phyloP scores from a whole-genome alignment of 2,888 invertebrate species.

The Archaeoteleia sp. region DNA sequence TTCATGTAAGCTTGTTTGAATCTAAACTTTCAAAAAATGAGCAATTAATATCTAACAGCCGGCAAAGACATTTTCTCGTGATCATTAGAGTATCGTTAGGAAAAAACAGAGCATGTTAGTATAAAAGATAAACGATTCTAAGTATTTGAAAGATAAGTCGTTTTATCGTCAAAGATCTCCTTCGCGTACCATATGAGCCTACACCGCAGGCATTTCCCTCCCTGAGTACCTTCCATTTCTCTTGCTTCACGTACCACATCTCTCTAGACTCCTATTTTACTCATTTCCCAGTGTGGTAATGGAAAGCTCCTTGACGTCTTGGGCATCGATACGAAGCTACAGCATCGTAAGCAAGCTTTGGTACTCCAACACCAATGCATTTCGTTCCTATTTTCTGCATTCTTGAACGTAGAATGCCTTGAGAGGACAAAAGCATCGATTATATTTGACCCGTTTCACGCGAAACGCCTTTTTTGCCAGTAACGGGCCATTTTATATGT shows the following conservation, averaged over 20 bases:
- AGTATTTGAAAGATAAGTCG: slow-evolving; percentile 23
- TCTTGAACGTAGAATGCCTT: slow-evolving; percentile 28
- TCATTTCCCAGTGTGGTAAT: slow-evolving; percentile 30
- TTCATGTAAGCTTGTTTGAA: no score
- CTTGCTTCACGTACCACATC: slow-evolving; percentile 38
- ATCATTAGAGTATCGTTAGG: slow-evolving; percentile 17
- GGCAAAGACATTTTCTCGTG: no score
- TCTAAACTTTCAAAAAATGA: no score
- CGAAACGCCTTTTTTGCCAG: no score
- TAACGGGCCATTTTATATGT: slow-evolving; percentile 29
- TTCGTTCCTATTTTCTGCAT: slow-evolving; percentile 29
- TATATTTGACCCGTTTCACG: no score
- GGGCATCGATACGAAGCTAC: slow-evolving; percentile 24
- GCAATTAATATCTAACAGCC: no score
- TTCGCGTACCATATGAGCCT: slow-evolving; percentile 59
- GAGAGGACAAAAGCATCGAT: slow-evolving; percentile 32
- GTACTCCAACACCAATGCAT: not conserved
- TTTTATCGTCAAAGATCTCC: slow-evolving; percentile 58
- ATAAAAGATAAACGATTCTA: slow-evolving; percentile 37
- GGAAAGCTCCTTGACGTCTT: slow-evolving; percentile 18
- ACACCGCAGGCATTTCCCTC: slow-evolving; percentile 25
- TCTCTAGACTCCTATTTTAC: slow-evolving; percentile 28
- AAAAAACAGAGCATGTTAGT: slow-evolving; percentile 19
- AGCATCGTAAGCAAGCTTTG: not conserved
- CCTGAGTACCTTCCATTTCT: slow-evolving; percentile 47